Evolutionary conservation across 2,113 vertebrate genomes (phyloP), one percentile per base, ranked within the genome.

Genomic region (Pollimyrus isidori): DNA sequence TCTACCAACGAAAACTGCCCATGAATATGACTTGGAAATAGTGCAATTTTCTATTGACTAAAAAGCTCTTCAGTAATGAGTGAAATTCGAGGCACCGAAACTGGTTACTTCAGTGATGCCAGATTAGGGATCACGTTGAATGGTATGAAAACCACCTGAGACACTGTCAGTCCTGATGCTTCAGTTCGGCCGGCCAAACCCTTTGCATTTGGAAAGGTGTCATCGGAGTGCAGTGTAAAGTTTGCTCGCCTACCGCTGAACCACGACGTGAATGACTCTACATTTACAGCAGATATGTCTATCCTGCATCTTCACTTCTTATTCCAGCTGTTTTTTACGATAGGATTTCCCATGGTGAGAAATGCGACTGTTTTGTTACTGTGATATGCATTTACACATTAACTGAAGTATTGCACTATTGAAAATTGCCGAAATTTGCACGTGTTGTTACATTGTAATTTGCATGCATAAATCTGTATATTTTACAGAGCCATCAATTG

Each of bases 341-440:
- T 92, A 69, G 65, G 90, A 4, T 17, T 91, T 49, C 88, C 90
- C 89, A 90, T 87, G 91, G 95, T 95, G 94, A 94, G 94, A 86
- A 30, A 48, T 50, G n/a, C 15, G 48, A 48, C 69, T 50, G 11
- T 86, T 50, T 52, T 52, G 9, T 50, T 30, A n/a, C n/a, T 52
- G 23, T 23, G 48, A 52, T 86, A 30, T 30, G 10, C n/a, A 52
- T 35, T 53, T 48, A n/a, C 23, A 23, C 19, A 86, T 50, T 26
- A 48, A 13, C 2, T 26, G 9, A 86, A 49, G 48, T 26, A 46
- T 11, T 50, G 21, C 62, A 30, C 26, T 30, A 30, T 69, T 13
- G 26, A 69, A 26, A 69, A 42, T 80, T 42, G 73, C 73, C 15
- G 35, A 19, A 84, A 84, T 84, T 7, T 42, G 73, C 15, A 48